Evolutionary conservation across 2,888 invertebrate species (phyloP), one percentile per base, ranked within the genome.

Genomic region (Thera obeliscata): DNA sequence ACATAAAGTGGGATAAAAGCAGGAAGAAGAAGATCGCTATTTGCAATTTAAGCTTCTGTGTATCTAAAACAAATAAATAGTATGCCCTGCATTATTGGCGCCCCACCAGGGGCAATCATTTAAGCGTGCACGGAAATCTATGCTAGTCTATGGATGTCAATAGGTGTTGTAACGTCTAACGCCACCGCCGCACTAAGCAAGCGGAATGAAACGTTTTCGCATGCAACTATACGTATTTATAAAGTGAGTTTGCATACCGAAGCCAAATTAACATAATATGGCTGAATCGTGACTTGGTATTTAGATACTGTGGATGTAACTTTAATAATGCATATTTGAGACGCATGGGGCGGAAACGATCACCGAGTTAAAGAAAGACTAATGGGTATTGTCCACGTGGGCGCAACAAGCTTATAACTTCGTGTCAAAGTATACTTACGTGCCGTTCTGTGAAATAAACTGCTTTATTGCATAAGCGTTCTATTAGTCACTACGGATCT

Each of bases 201-300:
- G 66, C 61, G 61, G 63, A 59, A 60, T 67, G 63, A 60, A 43
- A 57, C 66, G 64, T 73, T 65, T 65, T 69, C 58, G 70, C 70
- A 69, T 73, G 70, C 50, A 46, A 8, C 22, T 56, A 49, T 60
- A 54, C 54, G 56, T 62, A 63, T 54, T 63, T 67, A 56, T 64
- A 46, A 56, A 63, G 63, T 67, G 64, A 61, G 58, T 66, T 71
- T 64, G 67, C 66, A 70, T 66, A 67, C 69, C 49, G 50, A 56
- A 65, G 71, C 70, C 68, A 62, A 61, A 69, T 56, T 68, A 69
- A 69, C 69, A 59, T 49, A 8, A 56, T 48, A 61, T 55, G 64
- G 61, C 64, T 65, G 61, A 22, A 50, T 56, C 5, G 48, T 68
- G 61, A 59, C 33, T 65, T 69, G 67, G 57, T 59, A 58, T 50